These are phyloP conservation scores for Rhingia campestris DNA, from an alignment of 2,888 invertebrate genomes.

Conservation along the genomic window DNA sequence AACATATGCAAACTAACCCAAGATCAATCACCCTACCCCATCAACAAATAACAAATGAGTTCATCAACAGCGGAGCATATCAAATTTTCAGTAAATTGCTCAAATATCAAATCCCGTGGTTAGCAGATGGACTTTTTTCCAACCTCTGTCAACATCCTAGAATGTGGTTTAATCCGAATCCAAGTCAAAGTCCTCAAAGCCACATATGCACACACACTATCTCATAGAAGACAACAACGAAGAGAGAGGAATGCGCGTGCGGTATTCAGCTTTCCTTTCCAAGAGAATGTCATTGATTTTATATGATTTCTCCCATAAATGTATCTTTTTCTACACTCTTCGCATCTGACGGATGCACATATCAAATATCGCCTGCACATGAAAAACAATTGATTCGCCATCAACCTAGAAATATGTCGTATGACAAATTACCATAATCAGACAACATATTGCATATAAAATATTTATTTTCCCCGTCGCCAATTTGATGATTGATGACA, in stretches of 20 bases:
- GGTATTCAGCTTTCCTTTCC: conserved; percentile 55
- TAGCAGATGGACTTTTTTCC: conserved; percentile 7
- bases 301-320: conserved; percentile 57
- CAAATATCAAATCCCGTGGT: conserved; percentile 21
- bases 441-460: conserved; percentile 22
- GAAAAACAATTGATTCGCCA: conserved; percentile 53
- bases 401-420: conserved; percentile 59
- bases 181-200: conserved; percentile 31
- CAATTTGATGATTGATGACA: conserved; percentile 64
- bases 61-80: conserved; percentile 13
- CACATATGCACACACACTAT: conserved; percentile 1
- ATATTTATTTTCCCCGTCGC: conserved; percentile 6
- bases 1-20: neutral
- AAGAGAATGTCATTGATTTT: conserved; percentile 49
- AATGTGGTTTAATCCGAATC: conserved; percentile 12
- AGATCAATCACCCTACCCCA: neutral
- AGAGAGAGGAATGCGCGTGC: conserved; percentile 53
- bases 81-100: conserved; percentile 3
- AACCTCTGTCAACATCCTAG: conserved; percentile 12
- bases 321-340: neutral
- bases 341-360: conserved; percentile 22
- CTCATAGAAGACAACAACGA: neutral
- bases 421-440: conserved; percentile 41
- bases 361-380: conserved; percentile 52
- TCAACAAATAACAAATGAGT: conserved; percentile 5